Evolutionary conservation across 2,113 vertebrate genomes (phyloP).

Genomic region (Leucoraja erinaceus): DNA sequence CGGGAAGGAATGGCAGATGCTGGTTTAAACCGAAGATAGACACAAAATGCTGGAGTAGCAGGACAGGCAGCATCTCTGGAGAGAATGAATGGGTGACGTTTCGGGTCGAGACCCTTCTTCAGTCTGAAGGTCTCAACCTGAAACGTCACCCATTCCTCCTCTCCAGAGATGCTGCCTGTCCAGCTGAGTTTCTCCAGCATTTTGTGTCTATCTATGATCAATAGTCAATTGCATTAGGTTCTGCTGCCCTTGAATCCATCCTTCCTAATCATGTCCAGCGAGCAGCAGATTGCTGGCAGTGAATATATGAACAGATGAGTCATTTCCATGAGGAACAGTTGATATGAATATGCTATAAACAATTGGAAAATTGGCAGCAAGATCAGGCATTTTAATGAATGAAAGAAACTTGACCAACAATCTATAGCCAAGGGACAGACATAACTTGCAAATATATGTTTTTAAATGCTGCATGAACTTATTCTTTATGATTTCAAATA

Average conservation of each 20-base stretch:
- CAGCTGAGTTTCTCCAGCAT: too few species aligned
- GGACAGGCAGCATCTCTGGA: too few species aligned
- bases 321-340: neutral
- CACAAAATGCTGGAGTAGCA: too few species aligned
- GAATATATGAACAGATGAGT: neutral
- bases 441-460: neutral
- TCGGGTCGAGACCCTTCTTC: too few species aligned
- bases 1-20: too few species aligned
- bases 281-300: neutral
- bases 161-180: too few species aligned
- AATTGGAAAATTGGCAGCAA: neutral
- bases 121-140: too few species aligned
- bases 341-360: neutral
- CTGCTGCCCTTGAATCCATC: neutral
- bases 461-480: neutral
- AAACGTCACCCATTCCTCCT: too few species aligned
- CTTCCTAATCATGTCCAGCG: neutral
- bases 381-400: neutral
- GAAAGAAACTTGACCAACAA: neutral
- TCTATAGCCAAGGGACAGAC: neutral
- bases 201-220: neutral
- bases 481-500: neutral
- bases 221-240: neutral
- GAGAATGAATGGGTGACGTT: too few species aligned
- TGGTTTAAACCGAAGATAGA: too few species aligned